Base-by-base conservation (phyloP, 2,888 invertebrate genomes). In the Lepas anatifera region DNA sequence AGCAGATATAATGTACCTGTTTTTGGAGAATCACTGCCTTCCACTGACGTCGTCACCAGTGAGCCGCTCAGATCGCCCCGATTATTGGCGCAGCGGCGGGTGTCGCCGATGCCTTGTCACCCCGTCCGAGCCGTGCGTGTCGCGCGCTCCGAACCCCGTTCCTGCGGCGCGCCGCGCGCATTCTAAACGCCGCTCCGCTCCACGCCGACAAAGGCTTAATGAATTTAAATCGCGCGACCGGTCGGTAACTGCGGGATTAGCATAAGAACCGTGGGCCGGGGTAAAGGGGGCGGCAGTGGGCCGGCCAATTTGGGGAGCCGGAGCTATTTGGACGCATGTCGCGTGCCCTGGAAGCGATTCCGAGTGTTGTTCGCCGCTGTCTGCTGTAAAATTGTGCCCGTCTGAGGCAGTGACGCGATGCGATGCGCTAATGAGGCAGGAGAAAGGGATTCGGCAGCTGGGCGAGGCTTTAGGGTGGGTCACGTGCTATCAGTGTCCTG, bases 171-270 rank as follows among this genome's bases (percentile, higher is more conserved):
- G 25, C 22, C 18, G 1, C 22, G 32, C 32, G 58, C 58, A 58
- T 58, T 58, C 35, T 58, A 35, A 58, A 7, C 58, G 58, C 3
- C n/a, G n/a, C n/a, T n/a, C n/a, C n/a, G n/a, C n/a, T n/a, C n/a
- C n/a, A n/a, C n/a, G n/a, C 32, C 58, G 32, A 58, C 58, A 58
- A 58, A 58, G 58, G 32, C 58, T 32, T 58, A 22, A 58, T 58
- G 32, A 58, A 58, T 58, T 58, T 58, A 58, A 58, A 58, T 35
- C 16, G 32, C 58, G 8, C 16, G 32, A 8, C 13, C 18, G 32
- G 29, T 22, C 32, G 32, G n/a, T n/a, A n/a, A n/a, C 39, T 13
- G 39, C 39, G 7, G 58, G 3, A 58, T 58, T 58, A 58, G 58
- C 58, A 58, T 58, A 58, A 58, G 35, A 3, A 52, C 29, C 22